Evolutionary conservation across 2,797 vertebrate genomes (phyloP).

Genomic region (Melanotaenia parkinsoni): DNA sequence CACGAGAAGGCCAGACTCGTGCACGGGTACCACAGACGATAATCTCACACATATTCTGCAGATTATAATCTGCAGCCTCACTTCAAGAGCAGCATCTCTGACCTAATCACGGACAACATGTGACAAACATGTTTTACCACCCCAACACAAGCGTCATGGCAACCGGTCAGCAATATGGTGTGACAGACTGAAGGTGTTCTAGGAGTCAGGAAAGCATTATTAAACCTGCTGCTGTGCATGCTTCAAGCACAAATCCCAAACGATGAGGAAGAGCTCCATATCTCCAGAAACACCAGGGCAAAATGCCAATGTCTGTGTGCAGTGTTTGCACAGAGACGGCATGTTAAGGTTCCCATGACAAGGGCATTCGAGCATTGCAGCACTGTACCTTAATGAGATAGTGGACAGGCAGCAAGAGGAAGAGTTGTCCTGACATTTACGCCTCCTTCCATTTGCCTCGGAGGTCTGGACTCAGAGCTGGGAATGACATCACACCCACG

Average conservation of each 20-base stretch:
- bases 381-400: neutral
- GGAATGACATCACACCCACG: neutral
- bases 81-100: constrained; percentile 23
- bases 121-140: neutral
- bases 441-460: neutral
- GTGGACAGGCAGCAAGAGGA: neutral
- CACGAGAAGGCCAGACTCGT: constrained; percentile 5
- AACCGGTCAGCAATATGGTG: too few relatives aligned
- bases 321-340: neutral
- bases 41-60: constrained; percentile 40
- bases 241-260: constrained; percentile 1
- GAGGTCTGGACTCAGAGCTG: neutral
- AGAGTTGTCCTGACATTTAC: neutral
- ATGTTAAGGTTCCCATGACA: neutral
- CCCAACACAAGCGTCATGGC: constrained; percentile 11
- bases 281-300: neutral
- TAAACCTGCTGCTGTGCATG: constrained; percentile 20
- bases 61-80: constrained; percentile 43
- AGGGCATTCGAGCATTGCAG: neutral
- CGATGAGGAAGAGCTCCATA: neutral
- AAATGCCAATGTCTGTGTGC: neutral
- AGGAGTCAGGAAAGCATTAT: constrained; percentile 5
- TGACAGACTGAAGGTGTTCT: too few relatives aligned
- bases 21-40: constrained; percentile 17
- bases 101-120: constrained; percentile 31